A percentile compares a stretch with the other conserved stretches of the same genome.
phyloP scores from a whole-genome alignment of 30 jellyfish, hydroid and myxozoan genomes.

The Catostylus mosaicus region DNA sequence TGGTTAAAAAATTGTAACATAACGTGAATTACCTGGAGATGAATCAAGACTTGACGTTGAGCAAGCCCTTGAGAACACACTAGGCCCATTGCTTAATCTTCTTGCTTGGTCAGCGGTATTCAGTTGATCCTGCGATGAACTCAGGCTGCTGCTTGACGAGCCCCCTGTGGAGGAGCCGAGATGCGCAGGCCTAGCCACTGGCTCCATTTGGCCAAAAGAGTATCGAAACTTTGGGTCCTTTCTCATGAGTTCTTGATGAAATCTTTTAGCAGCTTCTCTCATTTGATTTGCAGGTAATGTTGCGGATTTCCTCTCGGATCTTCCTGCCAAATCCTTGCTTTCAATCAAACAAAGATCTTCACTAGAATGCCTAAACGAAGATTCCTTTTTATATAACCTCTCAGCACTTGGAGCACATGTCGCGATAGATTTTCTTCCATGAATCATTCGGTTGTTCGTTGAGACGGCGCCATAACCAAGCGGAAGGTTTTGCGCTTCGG shows the following conservation, averaged over 20 bases:
- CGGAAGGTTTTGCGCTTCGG: slow-evolving; percentile 51
- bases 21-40: slow-evolving; percentile 50
- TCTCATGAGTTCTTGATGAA: slow-evolving; percentile 85
- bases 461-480: slow-evolving; percentile 53
- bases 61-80: slow-evolving; percentile 50
- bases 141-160: slow-evolving; percentile 50
- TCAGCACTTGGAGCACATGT: slow-evolving; percentile 52
- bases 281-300: slow-evolving; percentile 86
- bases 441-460: slow-evolving; percentile 16
- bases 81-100: slow-evolving; percentile 60
- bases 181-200: slow-evolving; percentile 29
- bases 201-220: slow-evolving; percentile 62
- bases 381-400: slow-evolving; percentile 27
- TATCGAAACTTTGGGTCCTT: slow-evolving; percentile 92
- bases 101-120: slow-evolving; percentile 35
- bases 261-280: slow-evolving; percentile 95
- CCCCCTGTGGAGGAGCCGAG: slow-evolving; percentile 65
- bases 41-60: slow-evolving; percentile 70
- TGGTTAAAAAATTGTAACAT: too few species aligned
- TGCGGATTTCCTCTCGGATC: slow-evolving; percentile 31
- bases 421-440: slow-evolving; percentile 62
- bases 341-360: slow-evolving; percentile 82
- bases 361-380: slow-evolving; percentile 77
- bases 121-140: slow-evolving; percentile 46
- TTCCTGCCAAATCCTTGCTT: slow-evolving; percentile 1